phyloP scores from a whole-genome alignment of 2,113 vertebrate genomes.

The Brienomyrus longianalis region DNA sequence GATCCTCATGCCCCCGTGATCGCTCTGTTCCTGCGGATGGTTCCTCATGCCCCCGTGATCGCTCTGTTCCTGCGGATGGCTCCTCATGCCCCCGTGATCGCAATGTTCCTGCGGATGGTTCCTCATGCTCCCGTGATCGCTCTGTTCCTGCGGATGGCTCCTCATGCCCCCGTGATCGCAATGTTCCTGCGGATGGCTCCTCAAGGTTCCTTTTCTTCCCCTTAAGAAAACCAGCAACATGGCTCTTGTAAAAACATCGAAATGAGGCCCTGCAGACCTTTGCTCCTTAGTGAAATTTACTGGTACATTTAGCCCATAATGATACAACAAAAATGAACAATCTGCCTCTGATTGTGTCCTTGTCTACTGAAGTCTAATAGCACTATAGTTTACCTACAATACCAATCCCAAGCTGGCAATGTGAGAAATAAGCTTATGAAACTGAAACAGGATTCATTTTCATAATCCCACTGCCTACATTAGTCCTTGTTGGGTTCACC shows the following conservation, averaged over 20 bases:
- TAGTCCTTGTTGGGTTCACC: neutral
- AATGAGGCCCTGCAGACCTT: neutral
- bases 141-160: neutral
- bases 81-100: neutral
- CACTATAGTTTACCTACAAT: neutral
- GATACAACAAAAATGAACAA: neutral
- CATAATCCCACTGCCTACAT: neutral
- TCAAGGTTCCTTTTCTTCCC: neutral
- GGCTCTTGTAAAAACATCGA: neutral
- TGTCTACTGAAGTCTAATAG: neutral
- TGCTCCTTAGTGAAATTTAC: neutral
- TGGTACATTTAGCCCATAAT: neutral
- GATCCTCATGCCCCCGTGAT: too few species aligned
- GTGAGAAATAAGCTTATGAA: neutral
- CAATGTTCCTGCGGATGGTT: too few species aligned
- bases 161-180: neutral
- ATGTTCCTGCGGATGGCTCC: neutral
- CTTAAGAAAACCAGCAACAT: neutral
- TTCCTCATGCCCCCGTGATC: too few species aligned
- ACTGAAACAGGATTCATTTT: neutral
- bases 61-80: neutral
- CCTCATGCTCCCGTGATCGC: too few species aligned
- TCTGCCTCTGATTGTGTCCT: neutral
- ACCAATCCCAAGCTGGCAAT: neutral
- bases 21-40: too few species aligned